These are phyloP conservation scores for Morphnarchus princeps DNA, from an alignment of 2,113 vertebrate genomes.

Conservation along the genomic window DNA sequence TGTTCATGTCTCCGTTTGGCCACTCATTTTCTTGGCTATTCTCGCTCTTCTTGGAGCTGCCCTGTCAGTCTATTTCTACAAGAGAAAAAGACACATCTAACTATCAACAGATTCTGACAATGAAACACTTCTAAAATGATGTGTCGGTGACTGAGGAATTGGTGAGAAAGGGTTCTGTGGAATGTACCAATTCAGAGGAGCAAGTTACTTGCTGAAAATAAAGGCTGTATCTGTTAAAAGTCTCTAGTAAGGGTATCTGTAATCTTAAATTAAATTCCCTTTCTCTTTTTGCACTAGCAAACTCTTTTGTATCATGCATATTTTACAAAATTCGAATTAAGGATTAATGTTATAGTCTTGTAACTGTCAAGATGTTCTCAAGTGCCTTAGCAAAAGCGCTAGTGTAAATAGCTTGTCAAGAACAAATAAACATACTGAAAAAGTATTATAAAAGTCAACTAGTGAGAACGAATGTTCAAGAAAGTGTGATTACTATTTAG, in stretches of 20 bases:
- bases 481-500: neutral
- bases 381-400: neutral
- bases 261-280: neutral
- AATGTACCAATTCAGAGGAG: neutral
- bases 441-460: neutral
- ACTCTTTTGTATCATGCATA: neutral
- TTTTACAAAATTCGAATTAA: neutral
- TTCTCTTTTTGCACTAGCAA: neutral
- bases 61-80: neutral
- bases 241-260: neutral
- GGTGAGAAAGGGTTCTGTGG: neutral
- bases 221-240: neutral
- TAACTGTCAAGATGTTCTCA: neutral
- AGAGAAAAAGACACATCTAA: neutral
- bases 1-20: neutral
- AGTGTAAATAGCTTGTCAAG: neutral
- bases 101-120: neutral
- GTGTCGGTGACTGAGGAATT: neutral
- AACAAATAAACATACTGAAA: neutral
- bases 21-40: neutral
- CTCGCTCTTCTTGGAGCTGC: neutral
- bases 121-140: neutral
- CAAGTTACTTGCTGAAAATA: neutral
- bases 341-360: neutral
- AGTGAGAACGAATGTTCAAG: neutral